Base-by-base conservation (phyloP, 2,888 invertebrate genomes). In the Drosophila subsilvestris region DNA sequence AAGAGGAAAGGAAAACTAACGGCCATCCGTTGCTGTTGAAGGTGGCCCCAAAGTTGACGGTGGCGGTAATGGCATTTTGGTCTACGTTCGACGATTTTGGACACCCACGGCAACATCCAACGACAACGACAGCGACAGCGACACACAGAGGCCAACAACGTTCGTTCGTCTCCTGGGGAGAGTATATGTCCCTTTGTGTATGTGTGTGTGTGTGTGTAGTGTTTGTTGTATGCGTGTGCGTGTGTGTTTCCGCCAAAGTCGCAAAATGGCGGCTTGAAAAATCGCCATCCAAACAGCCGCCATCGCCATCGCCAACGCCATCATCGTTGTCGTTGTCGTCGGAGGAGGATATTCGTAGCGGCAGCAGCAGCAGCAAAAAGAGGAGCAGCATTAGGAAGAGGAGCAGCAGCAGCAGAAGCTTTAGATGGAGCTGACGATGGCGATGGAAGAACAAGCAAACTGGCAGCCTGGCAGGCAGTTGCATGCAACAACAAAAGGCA, bases 251-350 rank as follows among this genome's bases (percentile, higher is more conserved):
- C 87, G 75, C 86, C 83, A 87, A 73, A 83, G 88, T 85, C 86
- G 74, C 86, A 87, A 85, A 87, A 85, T 85, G 88, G 85, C 88
- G 87, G 79, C 84, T 86, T 88, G 84, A 75, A 88, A 88, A 78
- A 75, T 81, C 73, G 74, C 70, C 78, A 76, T 44, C 74, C 56
- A 53, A 32, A 18, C 20, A 60, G 53, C 9, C 65, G 6, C 10
- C 25, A 43, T 20, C 65, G 6, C 10, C 25, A 43, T 20, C n/a
- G 25, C 32, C 55, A 51, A 22, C 37, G 56, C 67, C 48, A 43
- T 37, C 53, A 54, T 44, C 42, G 49, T 17, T 29, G 27, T 8
- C 55, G n/a, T n/a, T n/a, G 20, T 47, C 42, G 20, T 37, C 49
- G 65, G 14, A 14, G 37, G 14, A 37, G 37, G 6, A 37, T 37